Evolutionary conservation across 2,113 vertebrate species (phyloP).

Genomic region (Nannospalax galili): DNA sequence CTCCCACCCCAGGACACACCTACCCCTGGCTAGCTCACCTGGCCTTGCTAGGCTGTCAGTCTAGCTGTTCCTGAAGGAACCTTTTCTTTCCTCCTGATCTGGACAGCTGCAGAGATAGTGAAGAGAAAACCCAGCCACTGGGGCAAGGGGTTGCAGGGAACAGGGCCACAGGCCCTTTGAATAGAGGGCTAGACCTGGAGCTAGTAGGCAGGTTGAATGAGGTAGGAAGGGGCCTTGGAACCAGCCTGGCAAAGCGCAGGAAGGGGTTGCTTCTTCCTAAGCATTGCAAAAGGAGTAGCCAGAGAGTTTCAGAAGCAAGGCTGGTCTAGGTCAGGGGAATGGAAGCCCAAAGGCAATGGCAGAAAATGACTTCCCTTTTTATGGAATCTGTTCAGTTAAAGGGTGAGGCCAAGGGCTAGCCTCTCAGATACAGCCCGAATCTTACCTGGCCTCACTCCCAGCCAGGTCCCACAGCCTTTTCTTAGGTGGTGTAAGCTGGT

Average conservation of each 20-base stretch:
- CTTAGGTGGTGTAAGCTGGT: not conserved
- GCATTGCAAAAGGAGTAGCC: not conserved
- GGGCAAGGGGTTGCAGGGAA: not conserved
- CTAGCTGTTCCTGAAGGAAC: conserved; percentile 41
- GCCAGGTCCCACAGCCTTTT: not conserved
- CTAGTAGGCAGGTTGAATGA: not conserved
- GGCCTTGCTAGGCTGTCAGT: not conserved
- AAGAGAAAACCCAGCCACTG: not conserved
- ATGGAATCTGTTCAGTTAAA: not conserved
- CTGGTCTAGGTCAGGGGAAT: not conserved
- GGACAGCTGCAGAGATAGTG: not conserved
- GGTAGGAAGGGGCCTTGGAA: not conserved
- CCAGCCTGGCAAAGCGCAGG: not conserved
- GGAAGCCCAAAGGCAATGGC: not conserved
- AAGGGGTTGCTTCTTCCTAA: no score
- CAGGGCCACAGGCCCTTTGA: not conserved
- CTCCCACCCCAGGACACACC: not conserved
- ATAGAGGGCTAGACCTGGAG: not conserved
- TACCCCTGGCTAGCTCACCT: conserved; percentile 34
- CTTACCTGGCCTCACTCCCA: not conserved
- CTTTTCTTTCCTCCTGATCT: conserved; percentile 41
- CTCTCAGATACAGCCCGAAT: not conserved
- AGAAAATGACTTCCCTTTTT: not conserved
- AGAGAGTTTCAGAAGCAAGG: not conserved
- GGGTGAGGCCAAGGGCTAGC: not conserved